phyloP scores from a whole-genome alignment of 1,140 invertebrate species.

The Conopomorpha cramerella region DNA sequence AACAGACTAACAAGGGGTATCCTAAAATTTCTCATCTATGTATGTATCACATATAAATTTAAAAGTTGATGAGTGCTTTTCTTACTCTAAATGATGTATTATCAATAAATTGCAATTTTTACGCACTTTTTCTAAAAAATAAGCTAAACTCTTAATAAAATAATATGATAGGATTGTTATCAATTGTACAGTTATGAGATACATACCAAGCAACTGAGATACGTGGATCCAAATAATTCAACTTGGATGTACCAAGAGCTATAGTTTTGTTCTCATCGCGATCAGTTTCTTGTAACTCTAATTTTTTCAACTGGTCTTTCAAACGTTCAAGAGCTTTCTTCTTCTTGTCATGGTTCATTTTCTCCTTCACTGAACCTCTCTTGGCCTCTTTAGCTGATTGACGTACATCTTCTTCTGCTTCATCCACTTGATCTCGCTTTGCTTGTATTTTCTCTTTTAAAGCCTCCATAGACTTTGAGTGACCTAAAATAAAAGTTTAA shows the following conservation, averaged over 20 bases:
- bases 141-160: too few relatives aligned
- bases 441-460: slow-evolving; percentile 93
- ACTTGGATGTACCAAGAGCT: slow-evolving; percentile 96
- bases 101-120: slow-evolving; percentile 2
- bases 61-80: too few relatives aligned
- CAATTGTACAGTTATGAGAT: too few relatives aligned
- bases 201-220: slow-evolving; percentile 97
- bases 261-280: slow-evolving; percentile 99
- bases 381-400: slow-evolving; percentile 81
- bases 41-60: too few relatives aligned
- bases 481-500: too few relatives aligned
- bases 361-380: slow-evolving; percentile 79
- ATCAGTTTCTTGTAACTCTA: slow-evolving; percentile 96
- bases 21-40: too few relatives aligned
- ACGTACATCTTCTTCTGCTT: slow-evolving; percentile 76
- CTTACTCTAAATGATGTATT: too few relatives aligned
- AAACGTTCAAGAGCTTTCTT: slow-evolving; percentile 86
- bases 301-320: slow-evolving; percentile 90
- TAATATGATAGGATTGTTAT: too few relatives aligned
- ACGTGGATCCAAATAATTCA: slow-evolving; percentile 99
- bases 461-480: slow-evolving; percentile 99
- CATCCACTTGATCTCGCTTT: slow-evolving; percentile 85
- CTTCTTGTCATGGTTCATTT: slow-evolving; percentile 85
- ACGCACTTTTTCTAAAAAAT: neutral
- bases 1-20: too few relatives aligned